A percentile compares a stretch with the other conserved stretches of the same genome.
Evolutionary conservation across 2,888 invertebrate genomes (phyloP).

Genomic region (Athripsodes cinereus): DNA sequence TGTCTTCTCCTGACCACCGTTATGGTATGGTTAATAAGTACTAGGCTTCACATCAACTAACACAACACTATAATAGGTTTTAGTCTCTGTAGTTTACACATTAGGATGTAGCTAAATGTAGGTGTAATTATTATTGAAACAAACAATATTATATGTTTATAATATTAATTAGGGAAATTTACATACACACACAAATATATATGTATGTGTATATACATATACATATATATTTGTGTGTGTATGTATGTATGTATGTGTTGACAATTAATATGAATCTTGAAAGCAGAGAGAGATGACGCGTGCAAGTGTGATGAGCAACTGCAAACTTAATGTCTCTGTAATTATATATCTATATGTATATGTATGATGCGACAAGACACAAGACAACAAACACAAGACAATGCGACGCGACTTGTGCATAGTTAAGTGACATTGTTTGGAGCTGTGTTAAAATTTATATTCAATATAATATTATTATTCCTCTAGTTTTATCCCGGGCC

Average conservation of each 20-base stretch:
- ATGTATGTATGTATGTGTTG: constrained; percentile 28
- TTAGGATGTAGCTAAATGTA: constrained; percentile 27
- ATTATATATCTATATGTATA: too few species aligned
- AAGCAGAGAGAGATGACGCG: too few species aligned
- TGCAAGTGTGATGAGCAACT: constrained; percentile 10
- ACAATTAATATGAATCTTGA: constrained; percentile 14
- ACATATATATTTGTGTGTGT: constrained; percentile 7
- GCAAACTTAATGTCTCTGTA: constrained; percentile 22
- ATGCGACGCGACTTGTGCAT: constrained; percentile 1
- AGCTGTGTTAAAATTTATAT: constrained; percentile 15
- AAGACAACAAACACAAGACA: too few species aligned
- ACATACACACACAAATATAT: neutral
- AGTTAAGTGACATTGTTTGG: constrained; percentile 20
- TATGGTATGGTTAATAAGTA: neutral
- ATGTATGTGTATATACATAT: neutral
- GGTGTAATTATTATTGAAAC: constrained; percentile 27
- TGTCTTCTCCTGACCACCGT: constrained; percentile 1
- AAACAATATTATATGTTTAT: constrained; percentile 22
- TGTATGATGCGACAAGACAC: neutral
- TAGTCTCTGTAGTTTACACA: constrained; percentile 26
- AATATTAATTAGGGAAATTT: constrained; percentile 26
- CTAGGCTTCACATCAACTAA: constrained; percentile 17
- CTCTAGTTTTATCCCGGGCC: constrained; percentile 4
- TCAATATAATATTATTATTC: constrained; percentile 6
- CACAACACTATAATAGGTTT: constrained; percentile 19